phyloP scores from a whole-genome alignment of 2,888 invertebrate genomes.

The Seira ritae region DNA sequence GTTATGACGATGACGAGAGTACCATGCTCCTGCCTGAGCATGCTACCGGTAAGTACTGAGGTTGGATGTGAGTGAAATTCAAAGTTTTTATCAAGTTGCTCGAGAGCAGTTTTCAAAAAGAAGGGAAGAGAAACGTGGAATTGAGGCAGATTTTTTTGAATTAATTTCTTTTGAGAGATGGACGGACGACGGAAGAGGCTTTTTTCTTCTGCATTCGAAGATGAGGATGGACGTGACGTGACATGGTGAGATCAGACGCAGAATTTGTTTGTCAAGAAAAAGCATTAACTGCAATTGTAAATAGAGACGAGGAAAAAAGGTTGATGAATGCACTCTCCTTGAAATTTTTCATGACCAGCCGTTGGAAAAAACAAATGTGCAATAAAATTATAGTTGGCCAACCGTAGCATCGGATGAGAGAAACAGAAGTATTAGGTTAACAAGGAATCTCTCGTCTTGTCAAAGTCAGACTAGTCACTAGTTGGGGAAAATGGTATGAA shows the following conservation, averaged over 20 bases:
- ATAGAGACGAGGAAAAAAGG: background rate
- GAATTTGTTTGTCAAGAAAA: background rate
- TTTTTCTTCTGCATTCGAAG: conserved; percentile 4
- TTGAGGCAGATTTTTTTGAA: background rate
- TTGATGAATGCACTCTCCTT: conserved; percentile 52
- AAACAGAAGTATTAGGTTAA: conserved; percentile 1
- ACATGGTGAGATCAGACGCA: background rate
- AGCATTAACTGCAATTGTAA: background rate
- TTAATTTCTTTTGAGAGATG: background rate
- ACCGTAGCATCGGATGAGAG: conserved; percentile 2
- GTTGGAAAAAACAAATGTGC: conserved; percentile 60
- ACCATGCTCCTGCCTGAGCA: conserved; percentile 51
- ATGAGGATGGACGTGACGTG: background rate
- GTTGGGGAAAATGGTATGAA: background rate
- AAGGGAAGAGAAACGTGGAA: background rate
- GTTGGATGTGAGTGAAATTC: background rate
- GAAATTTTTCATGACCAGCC: conserved; percentile 61
- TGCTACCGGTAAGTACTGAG: conserved; percentile 48
- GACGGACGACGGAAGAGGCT: background rate
- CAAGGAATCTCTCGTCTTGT: conserved; percentile 19
- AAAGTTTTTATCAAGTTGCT: conserved; percentile 40
- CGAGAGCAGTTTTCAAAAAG: background rate
- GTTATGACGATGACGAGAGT: background rate
- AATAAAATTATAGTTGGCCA: conserved; percentile 50
- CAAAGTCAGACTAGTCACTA: conserved; percentile 5